These are phyloP conservation scores for Jacana jacana DNA, from an alignment of 2,113 vertebrate genomes.

Conservation along the genomic window DNA sequence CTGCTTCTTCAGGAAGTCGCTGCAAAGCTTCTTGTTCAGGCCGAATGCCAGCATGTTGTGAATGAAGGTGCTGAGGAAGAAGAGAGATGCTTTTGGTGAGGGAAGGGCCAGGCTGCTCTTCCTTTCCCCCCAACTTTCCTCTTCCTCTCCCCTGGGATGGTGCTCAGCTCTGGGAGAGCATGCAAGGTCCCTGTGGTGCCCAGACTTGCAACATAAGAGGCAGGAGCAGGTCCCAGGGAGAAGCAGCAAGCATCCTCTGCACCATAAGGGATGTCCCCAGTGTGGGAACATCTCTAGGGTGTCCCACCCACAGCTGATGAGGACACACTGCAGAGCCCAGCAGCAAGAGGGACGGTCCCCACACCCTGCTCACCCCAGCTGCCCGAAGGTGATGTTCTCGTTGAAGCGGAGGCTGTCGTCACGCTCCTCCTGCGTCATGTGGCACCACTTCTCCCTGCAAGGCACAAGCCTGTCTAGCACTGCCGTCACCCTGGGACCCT, in stretches of 20 bases:
- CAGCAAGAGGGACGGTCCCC: background rate
- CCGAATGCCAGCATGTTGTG: conserved; percentile 98
- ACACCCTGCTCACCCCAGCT: conserved; percentile 83
- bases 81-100: background rate
- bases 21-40: conserved; percentile 91
- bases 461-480: background rate
- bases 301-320: background rate
- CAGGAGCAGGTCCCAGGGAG: background rate
- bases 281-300: rapidly evolving
- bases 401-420: conserved; percentile 92
- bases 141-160: background rate
- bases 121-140: background rate
- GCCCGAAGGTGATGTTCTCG: conserved; percentile 97
- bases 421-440: conserved; percentile 94
- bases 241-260: background rate
- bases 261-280: background rate
- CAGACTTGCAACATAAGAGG: rapidly evolving
- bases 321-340: background rate
- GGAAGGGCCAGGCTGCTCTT: background rate
- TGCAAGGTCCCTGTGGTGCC: rapidly evolving
- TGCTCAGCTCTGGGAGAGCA: rapidly evolving
- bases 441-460: conserved; percentile 96
- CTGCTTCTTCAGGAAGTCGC: conserved; percentile 96
- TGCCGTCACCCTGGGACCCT: rapidly evolving
- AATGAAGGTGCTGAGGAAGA: conserved; percentile 87